Conservation (phyloP, 2,113 vertebrate species). For the Carassius auratus region DNA sequence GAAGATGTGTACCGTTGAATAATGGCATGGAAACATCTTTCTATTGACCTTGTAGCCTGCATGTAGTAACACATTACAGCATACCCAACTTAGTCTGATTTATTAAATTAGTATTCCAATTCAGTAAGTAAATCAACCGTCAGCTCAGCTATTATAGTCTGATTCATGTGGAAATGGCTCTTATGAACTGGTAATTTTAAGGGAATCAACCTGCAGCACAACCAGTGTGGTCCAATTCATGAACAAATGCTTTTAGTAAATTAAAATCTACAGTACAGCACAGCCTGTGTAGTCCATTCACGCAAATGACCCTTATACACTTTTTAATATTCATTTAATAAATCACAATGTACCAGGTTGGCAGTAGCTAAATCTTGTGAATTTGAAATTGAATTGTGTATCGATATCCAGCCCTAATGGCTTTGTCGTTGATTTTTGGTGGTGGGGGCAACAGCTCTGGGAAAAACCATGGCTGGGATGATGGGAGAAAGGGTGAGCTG, state of each 20-base stretch:
- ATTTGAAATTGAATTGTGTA: not conserved
- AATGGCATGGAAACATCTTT: not conserved
- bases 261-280: not conserved
- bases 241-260: not conserved
- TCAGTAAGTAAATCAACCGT: too few relatives aligned
- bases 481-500: conserved; percentile 28
- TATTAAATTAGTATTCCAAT: too few relatives aligned
- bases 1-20: not conserved
- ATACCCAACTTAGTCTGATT: not conserved
- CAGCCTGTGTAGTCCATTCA: not conserved
- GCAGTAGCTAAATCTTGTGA: not conserved
- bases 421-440: not conserved
- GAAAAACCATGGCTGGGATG: not conserved
- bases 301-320: too few relatives aligned
- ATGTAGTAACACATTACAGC: not conserved
- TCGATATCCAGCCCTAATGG: not conserved
- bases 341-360: too few relatives aligned
- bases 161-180: too few relatives aligned
- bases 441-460: not conserved
- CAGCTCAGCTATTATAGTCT: too few relatives aligned
- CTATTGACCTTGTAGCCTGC: not conserved
- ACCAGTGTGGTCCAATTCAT: too few relatives aligned
- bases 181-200: too few relatives aligned
- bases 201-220: too few relatives aligned
- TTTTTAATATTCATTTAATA: too few relatives aligned